Base-by-base conservation (phyloP, 2,888 invertebrate genomes). In the Onthophagus sagittarius region DNA sequence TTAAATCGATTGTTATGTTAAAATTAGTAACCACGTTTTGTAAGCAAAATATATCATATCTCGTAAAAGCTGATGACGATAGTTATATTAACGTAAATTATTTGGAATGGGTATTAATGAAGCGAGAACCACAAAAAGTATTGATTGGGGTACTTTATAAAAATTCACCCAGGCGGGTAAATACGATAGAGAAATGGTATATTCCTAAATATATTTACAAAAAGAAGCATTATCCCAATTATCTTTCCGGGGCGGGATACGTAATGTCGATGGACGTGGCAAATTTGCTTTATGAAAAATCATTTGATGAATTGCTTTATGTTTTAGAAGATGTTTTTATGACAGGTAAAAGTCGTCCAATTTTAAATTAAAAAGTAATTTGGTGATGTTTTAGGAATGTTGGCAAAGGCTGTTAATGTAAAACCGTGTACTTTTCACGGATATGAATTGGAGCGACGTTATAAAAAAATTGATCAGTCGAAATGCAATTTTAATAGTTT, bases 11-110 rank as follows among this genome's bases (percentile, higher is more conserved):
- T 9, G 92, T 94, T 90, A 90, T 95, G 88, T 83, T 96, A 73
- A 95, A 95, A 82, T 93, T 94, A 92, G 91, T 93, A 15, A 90
- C 88, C 5, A 88, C 88, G 62, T 89, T 91, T 79, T 95, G 95
- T 80, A 77, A 76, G 70, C 85, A 87, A 71, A 86, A 86, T 62
- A 77, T 82, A 13, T 82, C 79, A 69, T 95, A 91, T 86, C 87
- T 95, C 15, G 88, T 96, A 84, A 96, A 96, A 86, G 92, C 93
- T 3, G 95, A 96, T 78, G 95, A 96, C 78, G 96, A 96, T 79
- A 94, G 94, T 86, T 95, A 93, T 82, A 89, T 96, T 0, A 94
- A 95, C 84, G 86, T 95, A 74, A 90, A 90, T n/a, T 89, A 88
- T 77, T 84, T 94, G 23, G 81, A 93, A 71, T 73, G 79, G 32